Evolutionary conservation across 2,888 invertebrate genomes (phyloP).

Genomic region (Spilosoma lubricipeda): DNA sequence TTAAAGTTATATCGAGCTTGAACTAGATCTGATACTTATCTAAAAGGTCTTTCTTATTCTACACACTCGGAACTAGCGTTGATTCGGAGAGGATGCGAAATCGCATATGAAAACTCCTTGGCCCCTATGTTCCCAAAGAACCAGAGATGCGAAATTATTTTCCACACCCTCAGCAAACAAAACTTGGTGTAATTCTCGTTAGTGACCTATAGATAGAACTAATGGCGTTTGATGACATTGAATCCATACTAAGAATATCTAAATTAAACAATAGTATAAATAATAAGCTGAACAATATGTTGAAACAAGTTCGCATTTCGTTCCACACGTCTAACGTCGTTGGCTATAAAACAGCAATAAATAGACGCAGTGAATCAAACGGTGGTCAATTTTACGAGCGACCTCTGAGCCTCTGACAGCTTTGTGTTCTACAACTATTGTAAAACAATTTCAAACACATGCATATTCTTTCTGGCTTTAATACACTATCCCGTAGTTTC

Average conservation of each 20-base stretch:
- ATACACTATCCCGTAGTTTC: not conserved
- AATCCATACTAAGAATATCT: slow-evolving; percentile 19
- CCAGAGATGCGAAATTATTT: too few species aligned
- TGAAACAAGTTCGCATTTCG: slow-evolving; percentile 26
- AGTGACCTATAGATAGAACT: not conserved
- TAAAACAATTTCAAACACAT: slow-evolving; percentile 5
- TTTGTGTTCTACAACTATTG: slow-evolving; percentile 26
- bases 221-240: not conserved
- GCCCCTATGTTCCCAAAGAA: too few species aligned
- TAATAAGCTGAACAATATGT: slow-evolving; percentile 14
- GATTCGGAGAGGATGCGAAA: too few species aligned
- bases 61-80: too few species aligned
- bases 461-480: not conserved
- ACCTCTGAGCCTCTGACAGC: slow-evolving; percentile 44
- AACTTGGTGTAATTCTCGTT: not conserved
- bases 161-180: too few species aligned
- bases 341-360: slow-evolving; percentile 58
- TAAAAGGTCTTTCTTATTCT: too few species aligned
- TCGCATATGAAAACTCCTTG: too few species aligned
- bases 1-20: not conserved
- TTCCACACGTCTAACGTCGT: slow-evolving; percentile 38
- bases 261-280: slow-evolving; percentile 33
- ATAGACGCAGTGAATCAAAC: slow-evolving; percentile 62
- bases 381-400: slow-evolving; percentile 68
- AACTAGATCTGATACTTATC: not conserved